A percentile compares a stretch with the other conserved stretches of the same genome.
Conservation (phyloP, 2,113 vertebrate genomes). For the Hydrolagus affinis region DNA sequence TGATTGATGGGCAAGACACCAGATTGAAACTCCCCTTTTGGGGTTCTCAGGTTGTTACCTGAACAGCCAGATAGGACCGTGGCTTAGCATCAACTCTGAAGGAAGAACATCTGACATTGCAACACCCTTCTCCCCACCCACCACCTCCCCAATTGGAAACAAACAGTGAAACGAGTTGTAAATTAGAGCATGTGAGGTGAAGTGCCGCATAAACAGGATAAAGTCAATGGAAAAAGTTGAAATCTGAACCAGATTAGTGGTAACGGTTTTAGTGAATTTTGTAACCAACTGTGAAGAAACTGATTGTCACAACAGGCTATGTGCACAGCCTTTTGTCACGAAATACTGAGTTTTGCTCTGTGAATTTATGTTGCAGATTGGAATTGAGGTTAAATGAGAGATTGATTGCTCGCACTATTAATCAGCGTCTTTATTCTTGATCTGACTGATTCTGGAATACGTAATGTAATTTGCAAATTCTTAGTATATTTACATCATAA, state of each 20-base stretch:
- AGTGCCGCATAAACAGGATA: background rate
- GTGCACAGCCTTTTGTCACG: background rate
- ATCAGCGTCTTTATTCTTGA: conserved; percentile 1
- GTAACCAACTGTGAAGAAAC: background rate
- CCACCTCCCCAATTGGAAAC: background rate
- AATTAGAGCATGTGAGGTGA: too few species aligned
- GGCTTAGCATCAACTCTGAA: too few species aligned
- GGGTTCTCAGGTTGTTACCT: too few species aligned
- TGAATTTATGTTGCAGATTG: background rate
- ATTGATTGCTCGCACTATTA: conserved; percentile 21
- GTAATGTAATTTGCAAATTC: conserved; percentile 14
- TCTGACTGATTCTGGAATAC: conserved; percentile 24
- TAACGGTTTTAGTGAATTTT: background rate
- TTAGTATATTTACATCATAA: conserved; percentile 21
- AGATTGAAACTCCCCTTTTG: too few species aligned
- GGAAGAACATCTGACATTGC: too few species aligned
- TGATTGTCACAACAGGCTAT: background rate
- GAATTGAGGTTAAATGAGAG: conserved; percentile 3
- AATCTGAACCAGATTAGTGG: background rate
- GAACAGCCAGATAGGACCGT: too few species aligned
- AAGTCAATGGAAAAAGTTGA: background rate
- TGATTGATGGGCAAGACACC: too few species aligned
- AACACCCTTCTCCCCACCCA: too few species aligned
- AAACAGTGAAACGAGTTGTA: too few species aligned
- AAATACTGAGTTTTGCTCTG: background rate